Percentiles rank a stretch among this genome's conserved stretches.
These are phyloP conservation scores for Tylochromis polylepis DNA, from an alignment of 2,113 vertebrate species.

Conservation along the genomic window DNA sequence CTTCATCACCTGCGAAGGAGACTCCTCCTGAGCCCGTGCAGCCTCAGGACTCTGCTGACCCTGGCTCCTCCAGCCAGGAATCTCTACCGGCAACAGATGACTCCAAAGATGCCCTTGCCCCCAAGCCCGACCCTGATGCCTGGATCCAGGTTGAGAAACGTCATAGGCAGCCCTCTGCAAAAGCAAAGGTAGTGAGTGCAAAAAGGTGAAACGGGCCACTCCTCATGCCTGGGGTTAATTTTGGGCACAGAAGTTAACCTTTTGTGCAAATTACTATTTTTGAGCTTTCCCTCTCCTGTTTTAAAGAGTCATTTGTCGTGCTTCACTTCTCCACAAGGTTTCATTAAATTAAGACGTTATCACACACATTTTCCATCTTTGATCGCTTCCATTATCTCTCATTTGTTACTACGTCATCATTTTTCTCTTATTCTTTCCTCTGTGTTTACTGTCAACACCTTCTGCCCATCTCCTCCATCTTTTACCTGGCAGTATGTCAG, in stretches of 20 bases:
- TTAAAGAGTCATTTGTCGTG: neutral
- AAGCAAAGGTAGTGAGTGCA: constrained; percentile 73
- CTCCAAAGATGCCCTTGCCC: constrained; percentile 11
- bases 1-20: constrained; percentile 44
- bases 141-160: constrained; percentile 92
- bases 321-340: neutral
- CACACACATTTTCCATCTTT: neutral
- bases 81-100: neutral
- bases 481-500: constrained; percentile 27
- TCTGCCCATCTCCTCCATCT: neutral
- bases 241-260: neutral
- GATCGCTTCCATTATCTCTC: neutral
- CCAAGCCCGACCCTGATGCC: constrained; percentile 79
- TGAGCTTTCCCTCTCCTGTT: neutral
- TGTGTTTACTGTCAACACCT: neutral
- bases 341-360: neutral
- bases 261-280: neutral
- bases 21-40: neutral
- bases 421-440: neutral
- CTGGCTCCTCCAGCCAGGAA: constrained; percentile 20
- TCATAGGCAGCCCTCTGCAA: constrained; percentile 71
- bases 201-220: neutral
- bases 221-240: neutral
- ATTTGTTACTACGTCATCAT: neutral
- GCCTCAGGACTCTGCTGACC: constrained; percentile 1